phyloP scores from a whole-genome alignment of 2,797 vertebrate genomes.

The Sebastes oblongus region DNA sequence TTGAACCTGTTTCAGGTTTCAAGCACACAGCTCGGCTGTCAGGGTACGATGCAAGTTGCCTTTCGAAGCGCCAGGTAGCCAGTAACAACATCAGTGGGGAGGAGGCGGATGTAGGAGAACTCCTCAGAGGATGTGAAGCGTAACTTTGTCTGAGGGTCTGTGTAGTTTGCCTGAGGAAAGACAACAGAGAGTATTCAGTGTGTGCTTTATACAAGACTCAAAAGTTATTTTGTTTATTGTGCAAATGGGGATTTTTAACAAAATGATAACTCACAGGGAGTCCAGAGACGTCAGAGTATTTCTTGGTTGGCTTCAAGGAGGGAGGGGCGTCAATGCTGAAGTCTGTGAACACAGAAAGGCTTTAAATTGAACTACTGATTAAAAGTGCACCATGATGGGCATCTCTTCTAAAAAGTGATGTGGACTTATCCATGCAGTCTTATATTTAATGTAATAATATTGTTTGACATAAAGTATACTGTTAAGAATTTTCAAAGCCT shows the following conservation, averaged over 20 bases:
- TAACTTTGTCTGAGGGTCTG: slow-evolving; percentile 97
- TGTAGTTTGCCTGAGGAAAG: slow-evolving; percentile 91
- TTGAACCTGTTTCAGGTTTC: slow-evolving; percentile 15
- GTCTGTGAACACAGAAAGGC: slow-evolving; percentile 78
- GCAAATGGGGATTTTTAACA: background rate
- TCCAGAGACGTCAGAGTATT: slow-evolving; percentile 98
- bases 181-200: background rate
- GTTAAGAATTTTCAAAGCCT: background rate
- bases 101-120: slow-evolving; percentile 95
- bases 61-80: slow-evolving; percentile 95
- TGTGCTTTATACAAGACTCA: background rate
- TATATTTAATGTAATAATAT: background rate
- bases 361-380: background rate
- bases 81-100: slow-evolving; percentile 93
- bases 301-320: slow-evolving; percentile 95
- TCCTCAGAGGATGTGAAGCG: slow-evolving; percentile 94
- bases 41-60: slow-evolving; percentile 94
- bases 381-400: background rate
- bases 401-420: background rate
- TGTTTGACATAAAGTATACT: background rate
- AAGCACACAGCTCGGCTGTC: slow-evolving; percentile 45
- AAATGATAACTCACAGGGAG: slow-evolving; percentile 88
- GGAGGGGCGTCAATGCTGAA: slow-evolving; percentile 94
- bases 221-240: background rate
- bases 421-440: background rate